Conservation (phyloP, 2,113 vertebrate genomes). For the Rhadina sibilatrix region DNA sequence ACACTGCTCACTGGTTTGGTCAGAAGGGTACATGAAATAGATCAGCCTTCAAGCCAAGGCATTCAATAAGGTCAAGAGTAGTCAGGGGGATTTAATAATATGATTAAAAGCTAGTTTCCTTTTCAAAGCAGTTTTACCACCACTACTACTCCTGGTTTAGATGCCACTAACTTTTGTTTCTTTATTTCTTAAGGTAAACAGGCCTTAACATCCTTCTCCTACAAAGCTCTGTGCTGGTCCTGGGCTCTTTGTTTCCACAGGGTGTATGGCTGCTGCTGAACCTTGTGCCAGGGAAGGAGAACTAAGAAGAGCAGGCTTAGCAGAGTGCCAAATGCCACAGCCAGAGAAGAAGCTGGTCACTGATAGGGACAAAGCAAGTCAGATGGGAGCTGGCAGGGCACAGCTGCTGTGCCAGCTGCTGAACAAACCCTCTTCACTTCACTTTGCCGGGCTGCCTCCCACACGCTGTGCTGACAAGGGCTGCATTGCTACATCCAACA, state of each 20-base stretch:
- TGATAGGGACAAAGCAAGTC: neutral
- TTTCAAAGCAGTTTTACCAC: neutral
- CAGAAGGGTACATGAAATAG: neutral
- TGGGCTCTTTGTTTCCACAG: neutral
- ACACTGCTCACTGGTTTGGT: neutral
- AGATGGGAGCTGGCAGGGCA: neutral
- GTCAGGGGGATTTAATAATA: neutral
- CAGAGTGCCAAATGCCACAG: constrained; percentile 1
- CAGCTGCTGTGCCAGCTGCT: constrained; percentile 39
- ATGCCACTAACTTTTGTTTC: neutral
- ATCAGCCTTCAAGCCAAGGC: neutral
- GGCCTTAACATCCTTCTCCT: neutral
- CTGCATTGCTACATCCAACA: neutral
- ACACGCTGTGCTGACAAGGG: neutral
- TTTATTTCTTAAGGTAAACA: neutral
- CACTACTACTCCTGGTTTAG: neutral
- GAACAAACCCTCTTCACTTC: neutral
- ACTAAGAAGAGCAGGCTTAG: neutral
- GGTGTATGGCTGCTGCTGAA: neutral
- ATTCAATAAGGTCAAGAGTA: neutral
- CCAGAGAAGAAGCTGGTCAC: neutral
- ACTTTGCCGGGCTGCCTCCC: neutral
- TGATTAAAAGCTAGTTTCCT: neutral
- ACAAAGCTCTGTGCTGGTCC: neutral
- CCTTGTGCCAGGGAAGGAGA: neutral